Conservation (phyloP, 1,140 invertebrate species). For the Fopius arisanus region DNA sequence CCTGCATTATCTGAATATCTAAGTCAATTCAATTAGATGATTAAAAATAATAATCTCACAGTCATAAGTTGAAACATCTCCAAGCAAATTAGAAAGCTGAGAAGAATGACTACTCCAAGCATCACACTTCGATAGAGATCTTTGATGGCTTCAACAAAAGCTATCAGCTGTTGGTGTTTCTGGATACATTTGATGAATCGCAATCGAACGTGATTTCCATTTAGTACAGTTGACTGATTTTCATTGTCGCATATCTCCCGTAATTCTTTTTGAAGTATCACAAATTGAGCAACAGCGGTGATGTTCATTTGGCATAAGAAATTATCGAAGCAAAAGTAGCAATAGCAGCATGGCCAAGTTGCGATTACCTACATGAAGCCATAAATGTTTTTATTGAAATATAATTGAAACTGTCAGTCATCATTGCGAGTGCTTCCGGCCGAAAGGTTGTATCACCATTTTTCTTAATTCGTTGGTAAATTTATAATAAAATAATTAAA, state of each 20-base stretch:
- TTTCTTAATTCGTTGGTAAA: no score
- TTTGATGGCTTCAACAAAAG: background rate
- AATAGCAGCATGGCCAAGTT: conserved; percentile 31
- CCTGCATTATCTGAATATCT: no score
- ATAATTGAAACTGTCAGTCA: no score
- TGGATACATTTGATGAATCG: background rate
- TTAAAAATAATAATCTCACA: no score
- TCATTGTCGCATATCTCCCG: background rate
- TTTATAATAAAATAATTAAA: no score
- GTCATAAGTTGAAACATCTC: no score
- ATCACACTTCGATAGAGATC: background rate
- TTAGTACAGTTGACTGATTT: background rate
- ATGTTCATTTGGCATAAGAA: conserved; percentile 40
- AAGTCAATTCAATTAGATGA: no score
- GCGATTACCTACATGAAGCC: conserved; percentile 31
- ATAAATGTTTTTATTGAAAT: no score
- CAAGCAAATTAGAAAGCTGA: background rate
- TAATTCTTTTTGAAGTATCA: conserved; percentile 35
- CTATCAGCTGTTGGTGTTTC: background rate
- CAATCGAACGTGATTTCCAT: background rate
- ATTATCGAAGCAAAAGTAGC: conserved; percentile 43
- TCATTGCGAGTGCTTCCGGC: no score
- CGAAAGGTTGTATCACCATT: no score
- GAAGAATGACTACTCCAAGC: background rate
- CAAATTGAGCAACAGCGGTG: conserved; percentile 39